Base-by-base conservation (phyloP, 2,888 invertebrate species). In the Cosmorhoe ocellata region DNA sequence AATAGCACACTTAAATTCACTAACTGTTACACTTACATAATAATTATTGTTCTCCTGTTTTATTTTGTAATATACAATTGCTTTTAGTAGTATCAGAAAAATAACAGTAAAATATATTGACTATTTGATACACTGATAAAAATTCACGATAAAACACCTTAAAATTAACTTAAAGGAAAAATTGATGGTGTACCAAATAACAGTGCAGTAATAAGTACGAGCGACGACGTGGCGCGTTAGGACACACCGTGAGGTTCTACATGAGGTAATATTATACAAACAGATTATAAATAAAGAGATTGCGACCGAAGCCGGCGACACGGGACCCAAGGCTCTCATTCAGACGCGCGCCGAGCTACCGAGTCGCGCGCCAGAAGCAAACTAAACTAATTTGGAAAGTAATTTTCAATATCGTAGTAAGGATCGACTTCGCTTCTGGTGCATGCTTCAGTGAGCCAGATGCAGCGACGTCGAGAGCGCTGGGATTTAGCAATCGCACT, bases 1-100 rank as follows among this genome's bases (percentile, higher is more conserved):
- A 88, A 88, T 89, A 90, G 89, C 89, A 89, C 88, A 86, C 89
- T 87, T 89, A 90, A 85, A 88, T 88, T 90, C 90, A 90, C 90
- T 89, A 88, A 89, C 86, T 83, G 88, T 90, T 90, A 89, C 85
- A 83, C 89, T 90, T 90, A 90, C 78, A 88, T 84, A 80, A 87
- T 89, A 90, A 89, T 90, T 90, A 89, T 90, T 90, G 89, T 90
- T 90, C 90, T 88, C 84, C 86, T 88, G 88, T 80, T 86, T 88
- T 89, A 81, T 85, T 84, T 62, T 87, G 84, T 88, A 85, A 83
- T 85, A 89, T 85, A 89, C 84, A 87, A 59, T 88, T 87, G 88
- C 85, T 89, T 86, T 85, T 82, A 84, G 81, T 82, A 84, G 81
- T 82, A 77, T 83, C 84, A 84, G 85, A 86, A 88, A 88, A 87